Conservation (phyloP, 2,113 vertebrate species). For the Calyptomena viridis region DNA sequence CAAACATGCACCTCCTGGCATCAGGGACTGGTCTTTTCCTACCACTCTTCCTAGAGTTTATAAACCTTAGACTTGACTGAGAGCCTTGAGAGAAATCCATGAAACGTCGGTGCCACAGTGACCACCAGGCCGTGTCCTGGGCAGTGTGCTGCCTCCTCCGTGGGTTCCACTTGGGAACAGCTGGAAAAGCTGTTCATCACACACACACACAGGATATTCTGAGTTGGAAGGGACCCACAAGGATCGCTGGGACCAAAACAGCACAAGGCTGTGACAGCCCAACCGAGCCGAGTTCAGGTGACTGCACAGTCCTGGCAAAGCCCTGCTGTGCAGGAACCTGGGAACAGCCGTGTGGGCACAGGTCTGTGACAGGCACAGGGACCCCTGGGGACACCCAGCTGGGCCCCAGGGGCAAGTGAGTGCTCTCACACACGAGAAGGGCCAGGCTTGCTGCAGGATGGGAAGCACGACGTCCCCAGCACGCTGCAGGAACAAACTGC, state of each 20-base stretch:
- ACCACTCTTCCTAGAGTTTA: background rate
- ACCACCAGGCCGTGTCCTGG: background rate
- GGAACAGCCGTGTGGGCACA: too few species aligned
- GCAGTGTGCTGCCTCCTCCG: too few species aligned
- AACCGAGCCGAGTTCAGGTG: too few species aligned
- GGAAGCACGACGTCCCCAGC: background rate
- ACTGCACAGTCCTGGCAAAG: too few species aligned
- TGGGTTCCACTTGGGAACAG: too few species aligned
- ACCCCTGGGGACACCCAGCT: background rate
- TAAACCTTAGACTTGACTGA: background rate
- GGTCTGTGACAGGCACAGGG: background rate
- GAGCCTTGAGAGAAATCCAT: background rate
- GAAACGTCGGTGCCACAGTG: background rate
- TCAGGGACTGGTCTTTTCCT: fast-evolving
- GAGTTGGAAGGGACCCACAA: too few species aligned
- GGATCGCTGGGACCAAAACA: too few species aligned
- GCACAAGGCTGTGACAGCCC: too few species aligned
- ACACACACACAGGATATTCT: too few species aligned
- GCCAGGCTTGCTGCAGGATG: background rate
- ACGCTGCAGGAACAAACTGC: fast-evolving
- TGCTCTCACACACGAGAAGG: background rate
- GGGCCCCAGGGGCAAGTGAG: background rate
- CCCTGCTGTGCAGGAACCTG: too few species aligned
- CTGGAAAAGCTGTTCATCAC: too few species aligned
- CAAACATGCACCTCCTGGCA: background rate